Conservation (phyloP, 2,888 invertebrate genomes). For the Meteorus colon region DNA sequence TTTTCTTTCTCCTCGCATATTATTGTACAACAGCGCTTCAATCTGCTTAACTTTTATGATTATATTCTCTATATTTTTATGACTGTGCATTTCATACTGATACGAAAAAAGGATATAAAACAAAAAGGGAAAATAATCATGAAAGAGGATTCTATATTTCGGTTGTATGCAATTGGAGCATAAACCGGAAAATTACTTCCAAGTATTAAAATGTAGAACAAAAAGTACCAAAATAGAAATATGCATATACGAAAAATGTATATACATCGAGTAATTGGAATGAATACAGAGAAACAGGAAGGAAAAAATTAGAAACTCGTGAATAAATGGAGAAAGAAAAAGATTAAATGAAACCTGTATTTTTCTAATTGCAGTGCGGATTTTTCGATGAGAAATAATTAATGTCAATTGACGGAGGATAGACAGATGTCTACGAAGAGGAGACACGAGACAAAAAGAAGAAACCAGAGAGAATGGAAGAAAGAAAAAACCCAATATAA, state of each 20-base stretch:
- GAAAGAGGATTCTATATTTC: not conserved
- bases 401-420: conserved; percentile 6
- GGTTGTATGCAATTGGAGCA: not conserved
- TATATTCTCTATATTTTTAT: not conserved
- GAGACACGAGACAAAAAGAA: not conserved
- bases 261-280: not conserved
- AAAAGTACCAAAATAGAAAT: not conserved
- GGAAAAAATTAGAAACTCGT: not conserved
- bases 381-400: conserved; percentile 17
- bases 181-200: not conserved
- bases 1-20: not conserved
- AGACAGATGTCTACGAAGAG: conserved; percentile 21
- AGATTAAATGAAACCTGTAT: not conserved
- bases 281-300: not conserved
- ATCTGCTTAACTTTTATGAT: conserved; percentile 9
- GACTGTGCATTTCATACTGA: not conserved
- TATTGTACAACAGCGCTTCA: not conserved
- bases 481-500: conserved; percentile 16
- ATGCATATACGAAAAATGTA: not conserved
- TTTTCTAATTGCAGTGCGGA: not conserved
- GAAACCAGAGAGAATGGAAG: not conserved
- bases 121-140: not conserved
- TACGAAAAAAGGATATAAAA: not conserved
- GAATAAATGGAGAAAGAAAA: conserved; percentile 8
- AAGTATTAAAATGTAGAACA: not conserved